Evolutionary conservation across 2,888 invertebrate species (phyloP).

Genomic region (Diadegma fenestrale): DNA sequence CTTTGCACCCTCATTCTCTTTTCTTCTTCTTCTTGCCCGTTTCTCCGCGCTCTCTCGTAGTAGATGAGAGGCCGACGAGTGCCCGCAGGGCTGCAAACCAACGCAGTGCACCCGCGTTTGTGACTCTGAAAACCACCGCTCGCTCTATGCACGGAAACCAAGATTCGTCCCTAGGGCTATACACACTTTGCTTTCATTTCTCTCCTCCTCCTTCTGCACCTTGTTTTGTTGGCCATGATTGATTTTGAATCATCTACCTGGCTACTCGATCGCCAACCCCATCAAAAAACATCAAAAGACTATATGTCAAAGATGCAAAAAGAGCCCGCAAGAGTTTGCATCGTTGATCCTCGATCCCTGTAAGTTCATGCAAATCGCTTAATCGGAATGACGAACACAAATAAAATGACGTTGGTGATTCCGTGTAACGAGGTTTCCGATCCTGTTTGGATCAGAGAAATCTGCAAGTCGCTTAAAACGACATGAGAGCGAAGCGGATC

Average conservation of each 20-base stretch:
- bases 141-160: conserved; percentile 11
- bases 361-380: background rate
- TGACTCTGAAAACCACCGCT: conserved; percentile 36
- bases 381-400: background rate
- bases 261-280: conserved; percentile 22
- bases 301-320: conserved; percentile 11
- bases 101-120: conserved; percentile 46
- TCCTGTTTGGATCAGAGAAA: background rate
- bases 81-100: conserved; percentile 40
- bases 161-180: conserved; percentile 1
- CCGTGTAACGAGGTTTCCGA: background rate
- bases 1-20: conserved; percentile 28
- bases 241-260: conserved; percentile 40
- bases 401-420: background rate
- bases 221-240: conserved; percentile 39
- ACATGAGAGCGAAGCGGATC: background rate
- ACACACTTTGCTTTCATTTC: conserved; percentile 35
- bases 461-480: background rate
- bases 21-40: conserved; percentile 13
- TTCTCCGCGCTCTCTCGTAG: conserved; percentile 1
- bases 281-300: conserved; percentile 20
- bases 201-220: conserved; percentile 39
- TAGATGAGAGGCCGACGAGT: conserved; percentile 31
- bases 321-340: background rate
- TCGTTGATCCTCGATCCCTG: background rate